Base-by-base conservation (phyloP, 2,797 vertebrate species). In the Clarias pachynema region DNA sequence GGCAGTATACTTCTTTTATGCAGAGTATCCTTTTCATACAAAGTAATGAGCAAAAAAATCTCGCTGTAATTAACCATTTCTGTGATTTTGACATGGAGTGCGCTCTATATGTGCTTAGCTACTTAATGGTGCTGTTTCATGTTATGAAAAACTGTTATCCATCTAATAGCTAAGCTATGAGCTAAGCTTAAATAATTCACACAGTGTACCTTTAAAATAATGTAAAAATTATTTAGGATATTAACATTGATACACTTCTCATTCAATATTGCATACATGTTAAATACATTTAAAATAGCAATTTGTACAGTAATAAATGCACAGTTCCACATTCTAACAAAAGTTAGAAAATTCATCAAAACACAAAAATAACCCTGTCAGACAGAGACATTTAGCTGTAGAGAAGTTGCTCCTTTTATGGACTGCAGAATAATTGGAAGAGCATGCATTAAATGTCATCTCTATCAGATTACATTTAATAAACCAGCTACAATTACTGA, bases 381-480 rank as follows among this genome's bases (percentile, higher is more conserved):
- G 66, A 1, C 57, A 83, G 57, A 57, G 75, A 73, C 66, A 86
- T 86, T 79, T 81, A 70, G 80, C 56, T 60, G 70, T 20, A 74
- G 0, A 78, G 79, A 69, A 80, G 84, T 68, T 70, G 59, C 75
- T 63, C 62, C n/a, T 81, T 74, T 79, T 57, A 44, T 18, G 59
- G 18, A 57, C 69, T n/a, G 60, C 53, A 74, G 40, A 84, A 79
- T 60, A 83, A 83, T 68, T 74, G 6, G 40, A 49, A 62, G 31
- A n/a, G 82, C 37, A 79, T 68, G 79, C 77, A 59, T 85, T 75
- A 86, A 86, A 88, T 86, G 82, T 85, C 78, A 88, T 78, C 26
- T 40, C 82, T 70, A 68, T 59, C 62, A 15, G 79, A 68, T 44
- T 44, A 82, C 56, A 77, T 84, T 68, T 83, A 31, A 37, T 72